phyloP scores from a whole-genome alignment of 2,113 vertebrate genomes.

The Anoplopoma fimbria region DNA sequence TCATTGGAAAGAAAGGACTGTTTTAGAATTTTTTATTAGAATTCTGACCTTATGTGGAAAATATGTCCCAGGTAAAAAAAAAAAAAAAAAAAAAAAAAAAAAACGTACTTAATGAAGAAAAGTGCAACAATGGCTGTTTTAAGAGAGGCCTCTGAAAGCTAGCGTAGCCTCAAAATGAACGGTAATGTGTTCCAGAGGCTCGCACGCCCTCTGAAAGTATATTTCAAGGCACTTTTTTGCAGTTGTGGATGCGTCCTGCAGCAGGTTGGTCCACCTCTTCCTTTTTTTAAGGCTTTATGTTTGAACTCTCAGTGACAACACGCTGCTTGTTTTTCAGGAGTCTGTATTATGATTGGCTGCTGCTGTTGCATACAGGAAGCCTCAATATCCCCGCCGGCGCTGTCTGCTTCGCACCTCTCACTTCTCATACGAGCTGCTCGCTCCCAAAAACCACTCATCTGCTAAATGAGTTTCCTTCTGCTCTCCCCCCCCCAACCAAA shows the following conservation, averaged over 20 bases:
- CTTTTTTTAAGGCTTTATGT: constrained; percentile 40
- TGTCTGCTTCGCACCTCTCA: constrained; percentile 62
- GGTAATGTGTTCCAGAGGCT: constrained; percentile 35
- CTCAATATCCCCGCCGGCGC: constrained; percentile 44
- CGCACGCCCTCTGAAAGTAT: not conserved
- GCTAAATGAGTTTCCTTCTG: constrained; percentile 82
- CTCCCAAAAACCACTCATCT: constrained; percentile 69
- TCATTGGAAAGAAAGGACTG: constrained; percentile 50
- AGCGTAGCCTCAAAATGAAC: constrained; percentile 25
- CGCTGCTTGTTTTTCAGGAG: constrained; percentile 44
- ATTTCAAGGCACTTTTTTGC: not conserved
- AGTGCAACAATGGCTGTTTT: constrained; percentile 52
- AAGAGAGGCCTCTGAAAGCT: constrained; percentile 24
- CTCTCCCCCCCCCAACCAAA: constrained; percentile 3
- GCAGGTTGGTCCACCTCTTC: constrained; percentile 13
- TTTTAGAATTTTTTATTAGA: constrained; percentile 67
- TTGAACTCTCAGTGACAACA: constrained; percentile 38
- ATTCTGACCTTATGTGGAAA: constrained; percentile 68
- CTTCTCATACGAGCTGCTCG: constrained; percentile 44
- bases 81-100: constrained; percentile 4
- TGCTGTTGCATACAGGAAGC: constrained; percentile 66
- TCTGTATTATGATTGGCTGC: constrained; percentile 69
- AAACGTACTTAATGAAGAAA: constrained; percentile 56
- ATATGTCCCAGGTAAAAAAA: constrained; percentile 58
- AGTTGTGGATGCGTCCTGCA: not conserved